Base-by-base conservation (phyloP, 1,140 invertebrate species). In the Nomia melanderi region DNA sequence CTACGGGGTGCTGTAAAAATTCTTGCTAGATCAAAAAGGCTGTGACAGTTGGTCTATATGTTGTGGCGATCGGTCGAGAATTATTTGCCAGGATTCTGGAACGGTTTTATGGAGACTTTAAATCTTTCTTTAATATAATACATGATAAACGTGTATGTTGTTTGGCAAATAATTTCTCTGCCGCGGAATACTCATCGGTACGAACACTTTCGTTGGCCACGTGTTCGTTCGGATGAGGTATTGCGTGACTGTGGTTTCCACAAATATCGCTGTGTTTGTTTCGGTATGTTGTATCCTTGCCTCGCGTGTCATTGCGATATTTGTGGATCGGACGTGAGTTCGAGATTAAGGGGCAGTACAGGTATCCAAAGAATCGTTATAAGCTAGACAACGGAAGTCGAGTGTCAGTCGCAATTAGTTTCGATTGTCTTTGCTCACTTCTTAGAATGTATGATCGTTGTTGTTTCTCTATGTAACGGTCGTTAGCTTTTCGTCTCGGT, bases 1-100 rank as follows among this genome's bases (percentile, higher is more conserved):
- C 80, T 82, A 82, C 72, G 77, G 66, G 66, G 47, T 75, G 72
- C 80, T 82, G 80, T 64, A 60, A 70, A 79, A 82, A 78, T 65
- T 66, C 53, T 65, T 64, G 60, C 70, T 65, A 67, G 50, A 75
- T 66, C 71, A 67, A 41, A n/a, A 66, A 66, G 31, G 54, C 27
- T 23, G 29, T 64, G 59, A 64, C 12, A 20, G 14, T 36, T 57
- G 14, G 47, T 33, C 23, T 39, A 47, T 47, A 59, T 63, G n/a
- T 36, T 6, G 56, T 53, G 56, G 3, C 20, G 3, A 14, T 0
- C 8, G 47, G 6, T 14, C 20, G 74, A 71, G 44, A 31, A 71
- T 71, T 29, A 77, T 44, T 62, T 20, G 0, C 12, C 12, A n/a
- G 3, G 5, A 3, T 36, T 36, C 33, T 3, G 33, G 33, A 36